A percentile compares a stretch with the other conserved stretches of the same genome.
These are phyloP conservation scores for Thaumatotibia leucotreta DNA, from an alignment of 1,140 invertebrate genomes.

Conservation along the genomic window DNA sequence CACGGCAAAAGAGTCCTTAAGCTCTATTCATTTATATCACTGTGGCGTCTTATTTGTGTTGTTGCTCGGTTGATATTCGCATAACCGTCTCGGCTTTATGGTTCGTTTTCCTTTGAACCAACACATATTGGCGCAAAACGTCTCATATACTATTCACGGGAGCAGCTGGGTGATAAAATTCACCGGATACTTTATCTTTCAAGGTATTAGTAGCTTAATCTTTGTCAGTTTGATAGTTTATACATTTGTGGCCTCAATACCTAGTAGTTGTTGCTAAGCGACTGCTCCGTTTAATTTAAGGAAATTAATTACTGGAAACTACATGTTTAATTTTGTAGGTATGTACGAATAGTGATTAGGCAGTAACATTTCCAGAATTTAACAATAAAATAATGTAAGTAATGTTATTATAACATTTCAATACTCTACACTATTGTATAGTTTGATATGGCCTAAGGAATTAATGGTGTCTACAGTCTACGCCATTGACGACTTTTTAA, in stretches of 20 bases:
- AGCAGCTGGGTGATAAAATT: constrained; percentile 5
- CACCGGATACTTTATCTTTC: not conserved
- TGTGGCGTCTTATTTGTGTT: not conserved
- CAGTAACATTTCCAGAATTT: too few species aligned
- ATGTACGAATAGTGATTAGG: too few species aligned
- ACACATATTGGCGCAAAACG: not conserved
- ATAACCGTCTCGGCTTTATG: not conserved
- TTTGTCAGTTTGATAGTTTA: not conserved
- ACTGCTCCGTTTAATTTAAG: not conserved
- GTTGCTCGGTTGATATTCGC: not conserved
- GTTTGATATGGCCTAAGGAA: not conserved
- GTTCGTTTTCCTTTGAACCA: not conserved
- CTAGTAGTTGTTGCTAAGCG: not conserved
- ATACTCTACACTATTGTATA: too few species aligned
- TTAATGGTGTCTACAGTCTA: not conserved
- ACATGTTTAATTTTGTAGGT: too few species aligned
- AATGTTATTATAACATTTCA: too few species aligned
- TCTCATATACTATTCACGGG: not conserved
- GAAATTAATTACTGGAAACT: not conserved
- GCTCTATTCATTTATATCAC: not conserved
- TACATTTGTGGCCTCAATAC: not conserved
- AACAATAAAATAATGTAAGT: too few species aligned
- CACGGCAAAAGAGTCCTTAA: not conserved
- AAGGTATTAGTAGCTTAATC: not conserved
- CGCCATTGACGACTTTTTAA: not conserved